phyloP scores from a whole-genome alignment of 1,140 invertebrate genomes.

The Musca vetustissima region DNA sequence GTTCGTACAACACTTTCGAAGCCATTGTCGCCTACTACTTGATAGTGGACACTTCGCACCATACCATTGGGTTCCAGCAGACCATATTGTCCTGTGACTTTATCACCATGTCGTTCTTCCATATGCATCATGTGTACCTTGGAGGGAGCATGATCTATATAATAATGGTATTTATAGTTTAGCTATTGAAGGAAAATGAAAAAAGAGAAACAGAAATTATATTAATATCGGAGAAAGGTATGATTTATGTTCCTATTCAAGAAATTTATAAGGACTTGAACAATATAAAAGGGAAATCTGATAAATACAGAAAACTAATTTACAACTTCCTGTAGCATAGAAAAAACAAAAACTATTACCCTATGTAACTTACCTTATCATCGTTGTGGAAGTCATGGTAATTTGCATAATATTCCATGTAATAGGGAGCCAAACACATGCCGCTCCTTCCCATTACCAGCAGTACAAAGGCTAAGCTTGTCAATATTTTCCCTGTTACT shows the following conservation, averaged over 20 bases:
- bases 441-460: neutral
- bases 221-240: neutral
- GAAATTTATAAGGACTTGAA: no score
- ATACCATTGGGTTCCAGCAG: conserved; percentile 58
- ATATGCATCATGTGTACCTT: conserved; percentile 56
- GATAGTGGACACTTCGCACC: conserved; percentile 58
- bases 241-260: no score
- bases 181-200: no score
- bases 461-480: neutral
- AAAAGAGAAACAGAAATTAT: neutral
- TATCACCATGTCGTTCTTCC: conserved; percentile 55
- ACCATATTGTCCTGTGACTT: conserved; percentile 57
- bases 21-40: conserved; percentile 56
- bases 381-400: conserved; percentile 4
- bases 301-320: no score
- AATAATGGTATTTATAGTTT: conserved; percentile 57
- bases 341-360: no score
- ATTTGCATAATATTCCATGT: conserved; percentile 19
- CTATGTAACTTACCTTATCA: conserved; percentile 4
- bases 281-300: no score
- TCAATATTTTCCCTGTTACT: neutral
- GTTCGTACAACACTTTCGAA: conserved; percentile 57
- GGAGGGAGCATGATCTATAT: conserved; percentile 52
- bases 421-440: neutral
- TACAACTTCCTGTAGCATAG: no score